Base-by-base conservation (phyloP, 2,888 invertebrate genomes). In the Aelia acuminata region DNA sequence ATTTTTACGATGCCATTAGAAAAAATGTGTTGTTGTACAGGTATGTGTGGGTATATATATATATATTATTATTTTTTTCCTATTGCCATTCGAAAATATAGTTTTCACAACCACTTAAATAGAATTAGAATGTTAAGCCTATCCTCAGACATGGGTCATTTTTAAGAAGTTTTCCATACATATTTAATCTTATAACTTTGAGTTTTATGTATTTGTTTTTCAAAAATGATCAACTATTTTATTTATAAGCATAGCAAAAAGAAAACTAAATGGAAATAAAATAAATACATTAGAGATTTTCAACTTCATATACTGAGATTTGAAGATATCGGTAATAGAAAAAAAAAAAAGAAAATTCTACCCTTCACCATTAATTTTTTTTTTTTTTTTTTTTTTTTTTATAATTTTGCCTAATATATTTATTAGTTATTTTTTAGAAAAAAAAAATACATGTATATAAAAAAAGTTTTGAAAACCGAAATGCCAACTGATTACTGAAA, bases 311-410 rank as follows among this genome's bases (percentile, higher is more conserved):
- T 15, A 70, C 63, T 70, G 63, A 35, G 18, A 70, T 70, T 70
- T 70, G 63, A 70, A 70, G 57, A n/a, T 57, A 57, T 57, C 26
- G 26, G 26, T 57, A 57, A 57, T 57, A 57, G 26, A 57, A 26
- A 13, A 57, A 57, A 13, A 26, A 26, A 57, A 57, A 13, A 26
- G 15, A 4, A 26, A 26, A 57, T 57, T 57, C 8, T 26, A 57
- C 8, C 57, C 26, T 57, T 15, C 26, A 26, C 57, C 57, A 15
- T 18, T 49, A 43, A 43, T 7, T 43, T 43, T n/a, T n/a, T n/a
- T n/a, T n/a, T n/a, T n/a, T n/a, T n/a, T n/a, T n/a, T n/a, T n/a
- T n/a, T n/a, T n/a, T n/a, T n/a, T n/a, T n/a, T n/a, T n/a, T n/a
- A n/a, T n/a, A n/a, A n/a, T n/a, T n/a, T n/a, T n/a, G n/a, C n/a